Percentiles rank a stretch among this genome's conserved stretches.
phyloP scores from a whole-genome alignment of 2,888 invertebrate species.

The Cantharis flavilabris region DNA sequence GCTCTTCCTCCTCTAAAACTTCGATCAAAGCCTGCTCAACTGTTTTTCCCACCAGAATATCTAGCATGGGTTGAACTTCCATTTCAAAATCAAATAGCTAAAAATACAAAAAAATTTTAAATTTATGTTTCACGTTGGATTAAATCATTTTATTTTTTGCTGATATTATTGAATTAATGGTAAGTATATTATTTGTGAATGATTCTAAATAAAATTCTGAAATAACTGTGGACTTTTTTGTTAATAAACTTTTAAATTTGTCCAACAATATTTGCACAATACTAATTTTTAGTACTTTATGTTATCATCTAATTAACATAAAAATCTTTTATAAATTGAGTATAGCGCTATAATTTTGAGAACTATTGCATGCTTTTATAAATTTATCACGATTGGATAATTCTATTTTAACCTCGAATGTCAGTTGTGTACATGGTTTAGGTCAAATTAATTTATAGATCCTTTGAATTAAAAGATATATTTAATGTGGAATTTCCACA shows the following conservation, averaged over 20 bases:
- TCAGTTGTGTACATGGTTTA: neutral
- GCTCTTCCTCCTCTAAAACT: conserved; percentile 91
- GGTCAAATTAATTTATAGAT: neutral
- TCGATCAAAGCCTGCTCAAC: conserved; percentile 88
- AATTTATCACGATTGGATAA: neutral
- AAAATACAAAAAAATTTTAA: neutral
- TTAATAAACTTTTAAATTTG: neutral
- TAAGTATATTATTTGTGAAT: no score
- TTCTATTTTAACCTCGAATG: neutral
- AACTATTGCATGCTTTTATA: neutral
- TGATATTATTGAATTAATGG: no score
- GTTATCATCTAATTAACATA: neutral
- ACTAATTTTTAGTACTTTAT: neutral
- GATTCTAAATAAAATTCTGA: no score
- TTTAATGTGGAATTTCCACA: neutral
- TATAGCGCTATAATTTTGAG: neutral
- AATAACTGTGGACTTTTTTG: no score
- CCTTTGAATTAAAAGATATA: neutral
- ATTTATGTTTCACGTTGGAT: neutral
- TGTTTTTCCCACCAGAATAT: conserved; percentile 87
- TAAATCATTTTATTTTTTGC: no score
- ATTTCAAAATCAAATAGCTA: conserved; percentile 90
- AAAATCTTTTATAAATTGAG: neutral
- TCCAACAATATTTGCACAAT: neutral
- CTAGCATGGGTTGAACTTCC: conserved; percentile 88